These are phyloP conservation scores for Drosophila neutralis DNA, from an alignment of 2,888 invertebrate genomes.

Conservation along the genomic window DNA sequence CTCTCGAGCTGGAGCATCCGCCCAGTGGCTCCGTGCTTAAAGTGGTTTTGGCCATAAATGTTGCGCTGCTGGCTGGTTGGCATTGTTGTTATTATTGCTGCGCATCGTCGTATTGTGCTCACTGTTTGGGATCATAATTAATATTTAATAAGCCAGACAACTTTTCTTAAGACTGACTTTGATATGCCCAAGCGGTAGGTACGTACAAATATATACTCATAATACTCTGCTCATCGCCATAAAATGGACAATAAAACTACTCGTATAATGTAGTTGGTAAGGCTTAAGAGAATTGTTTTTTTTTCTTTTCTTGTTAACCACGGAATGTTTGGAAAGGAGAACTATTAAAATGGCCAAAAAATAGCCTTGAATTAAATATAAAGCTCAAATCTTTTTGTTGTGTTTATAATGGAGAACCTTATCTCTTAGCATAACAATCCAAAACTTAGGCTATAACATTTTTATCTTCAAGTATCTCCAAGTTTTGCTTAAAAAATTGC, in stretches of 20 bases:
- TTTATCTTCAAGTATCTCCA: background rate
- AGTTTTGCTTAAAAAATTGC: background rate
- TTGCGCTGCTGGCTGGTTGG: slow-evolving; percentile 15
- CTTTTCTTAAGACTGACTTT: slow-evolving; percentile 42
- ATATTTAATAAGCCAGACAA: slow-evolving; percentile 76
- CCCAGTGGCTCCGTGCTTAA: slow-evolving; percentile 66
- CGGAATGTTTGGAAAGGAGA: background rate
- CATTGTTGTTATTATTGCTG: slow-evolving; percentile 49
- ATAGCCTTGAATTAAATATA: background rate
- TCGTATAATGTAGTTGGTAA: slow-evolving; percentile 2
- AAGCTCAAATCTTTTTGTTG: background rate
- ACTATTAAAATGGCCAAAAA: background rate
- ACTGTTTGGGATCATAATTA: slow-evolving; percentile 66
- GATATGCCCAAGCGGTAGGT: slow-evolving; percentile 33
- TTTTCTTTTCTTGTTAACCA: background rate
- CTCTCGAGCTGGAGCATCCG: slow-evolving; percentile 54
- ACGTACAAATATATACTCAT: slow-evolving; percentile 3
- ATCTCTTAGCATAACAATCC: background rate
- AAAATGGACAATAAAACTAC: slow-evolving; percentile 16
- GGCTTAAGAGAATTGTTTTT: background rate
- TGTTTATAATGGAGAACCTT: background rate
- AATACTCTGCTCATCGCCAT: slow-evolving; percentile 9
- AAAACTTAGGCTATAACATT: background rate
- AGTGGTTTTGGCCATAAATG: slow-evolving; percentile 78
- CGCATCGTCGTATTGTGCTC: slow-evolving; percentile 29